phyloP scores from a whole-genome alignment of 2,797 vertebrate species.

The Syngnathus rostellatus region DNA sequence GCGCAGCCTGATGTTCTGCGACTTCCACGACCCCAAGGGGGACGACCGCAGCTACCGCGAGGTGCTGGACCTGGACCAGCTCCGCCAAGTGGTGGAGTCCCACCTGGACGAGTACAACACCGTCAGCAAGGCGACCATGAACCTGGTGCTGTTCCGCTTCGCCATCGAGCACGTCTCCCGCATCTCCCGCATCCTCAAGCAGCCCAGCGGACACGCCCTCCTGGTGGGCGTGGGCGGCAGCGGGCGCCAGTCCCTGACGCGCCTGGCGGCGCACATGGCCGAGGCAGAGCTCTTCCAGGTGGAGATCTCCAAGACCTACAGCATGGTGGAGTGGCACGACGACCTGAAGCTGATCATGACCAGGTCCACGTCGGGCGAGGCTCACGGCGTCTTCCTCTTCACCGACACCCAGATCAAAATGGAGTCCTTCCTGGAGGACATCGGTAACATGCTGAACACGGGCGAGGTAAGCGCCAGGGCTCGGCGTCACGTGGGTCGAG shows the following conservation, averaged over 20 bases:
- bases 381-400: conserved; percentile 83
- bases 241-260: conserved; percentile 82
- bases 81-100: conserved; percentile 73
- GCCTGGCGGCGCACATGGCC: conserved; percentile 82
- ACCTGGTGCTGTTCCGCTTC: conserved; percentile 86
- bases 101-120: conserved; percentile 86
- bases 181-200: conserved; percentile 83
- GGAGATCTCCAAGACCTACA: conserved; percentile 83
- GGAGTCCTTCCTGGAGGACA: conserved; percentile 86
- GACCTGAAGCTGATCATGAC: conserved; percentile 80
- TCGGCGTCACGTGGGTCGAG: too few species aligned
- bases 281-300: conserved; percentile 79
- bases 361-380: conserved; percentile 75
- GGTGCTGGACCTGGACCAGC: conserved; percentile 63
- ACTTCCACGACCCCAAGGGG: conserved; percentile 82
- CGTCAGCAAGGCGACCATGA: conserved; percentile 83
- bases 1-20: conserved; percentile 87
- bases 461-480: conserved; percentile 66
- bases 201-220: conserved; percentile 82
- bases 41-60: conserved; percentile 81
- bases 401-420: conserved; percentile 86
- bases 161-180: conserved; percentile 87
- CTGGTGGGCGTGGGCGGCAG: conserved; percentile 87
- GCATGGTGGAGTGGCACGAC: conserved; percentile 76
- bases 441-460: conserved; percentile 85